phyloP scores from a whole-genome alignment of 2,113 vertebrate species.

The Tor tambroides region DNA sequence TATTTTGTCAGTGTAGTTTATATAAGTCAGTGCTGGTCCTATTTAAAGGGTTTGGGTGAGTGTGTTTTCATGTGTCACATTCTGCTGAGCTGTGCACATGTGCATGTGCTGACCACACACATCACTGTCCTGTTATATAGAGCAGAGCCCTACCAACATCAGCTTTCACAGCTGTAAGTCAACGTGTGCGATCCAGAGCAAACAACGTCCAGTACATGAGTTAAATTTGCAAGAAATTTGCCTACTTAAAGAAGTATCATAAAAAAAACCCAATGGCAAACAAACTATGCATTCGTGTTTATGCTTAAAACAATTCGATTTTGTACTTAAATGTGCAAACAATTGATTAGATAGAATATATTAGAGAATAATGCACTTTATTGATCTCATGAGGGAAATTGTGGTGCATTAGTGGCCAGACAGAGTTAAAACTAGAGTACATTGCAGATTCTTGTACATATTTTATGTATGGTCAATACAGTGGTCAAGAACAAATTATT shows the following conservation, averaged over 20 bases:
- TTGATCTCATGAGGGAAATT: conserved; percentile 6
- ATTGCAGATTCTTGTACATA: neutral
- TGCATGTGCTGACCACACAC: neutral
- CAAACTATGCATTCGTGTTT: neutral
- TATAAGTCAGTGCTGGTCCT: neutral
- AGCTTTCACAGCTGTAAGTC: no score
- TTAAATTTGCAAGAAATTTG: neutral
- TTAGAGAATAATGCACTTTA: neutral
- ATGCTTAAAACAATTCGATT: neutral
- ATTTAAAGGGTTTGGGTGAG: neutral
- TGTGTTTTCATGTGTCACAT: neutral
- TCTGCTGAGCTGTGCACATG: conserved; percentile 20
- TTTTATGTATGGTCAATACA: neutral
- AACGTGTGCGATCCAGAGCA: neutral
- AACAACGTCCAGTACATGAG: neutral
- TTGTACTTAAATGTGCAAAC: neutral
- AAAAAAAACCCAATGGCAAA: neutral
- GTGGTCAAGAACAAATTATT: neutral
- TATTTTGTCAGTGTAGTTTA: neutral
- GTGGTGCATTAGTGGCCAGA: neutral
- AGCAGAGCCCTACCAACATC: neutral
- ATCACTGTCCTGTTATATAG: neutral
- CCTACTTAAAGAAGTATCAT: neutral
- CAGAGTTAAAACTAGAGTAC: neutral
- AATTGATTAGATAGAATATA: neutral